Base-by-base conservation (phyloP, 2,888 invertebrate genomes). In the Byasa hedistus region DNA sequence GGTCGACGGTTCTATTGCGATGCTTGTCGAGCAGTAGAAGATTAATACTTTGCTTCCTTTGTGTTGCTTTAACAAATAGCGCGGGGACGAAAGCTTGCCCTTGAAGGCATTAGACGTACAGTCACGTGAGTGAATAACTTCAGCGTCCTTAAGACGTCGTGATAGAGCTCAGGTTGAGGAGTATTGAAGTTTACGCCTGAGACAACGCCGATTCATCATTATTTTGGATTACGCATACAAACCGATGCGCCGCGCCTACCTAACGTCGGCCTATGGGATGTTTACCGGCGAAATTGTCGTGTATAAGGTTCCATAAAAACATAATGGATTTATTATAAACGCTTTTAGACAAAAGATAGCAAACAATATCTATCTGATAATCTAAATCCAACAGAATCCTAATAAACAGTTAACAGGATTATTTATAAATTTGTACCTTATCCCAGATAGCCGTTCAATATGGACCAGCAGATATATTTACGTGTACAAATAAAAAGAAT, bases 21-120 rank as follows among this genome's bases (percentile, higher is more conserved):
- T 80, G 81, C 81, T 82, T 81, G 81, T 80, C 82, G 78, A 75
- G 79, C 83, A 81, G 85, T 84, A 80, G 82, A 90, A 90, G 90
- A 90, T 90, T 89, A 90, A 90, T 90, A 87, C 89, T 83, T 63
- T 75, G 80, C 79, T 76, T 84, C 83, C 84, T 83, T 88, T 88
- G 85, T 87, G 79, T 80, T 78, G 76, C 79, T 75, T 76, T 75
- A 73, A 80, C 81, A 83, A 84, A 82, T 82, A 82, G 80, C 76
- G 74, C 78, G 79, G 82, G 81, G 74, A 76, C 76, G 77, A 68
- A 69, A 70, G 69, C 65, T 68, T 71, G 72, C 72, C 71, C 71
- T 72, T 72, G 72, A 70, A 72, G 70, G 71, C 71, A 71, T 72
- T 70, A 72, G 69, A 68, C 73, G 71, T 65, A 59, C 60, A 62